Base-by-base conservation (phyloP, 2,113 vertebrate species). In the Pteronura brasiliensis region DNA sequence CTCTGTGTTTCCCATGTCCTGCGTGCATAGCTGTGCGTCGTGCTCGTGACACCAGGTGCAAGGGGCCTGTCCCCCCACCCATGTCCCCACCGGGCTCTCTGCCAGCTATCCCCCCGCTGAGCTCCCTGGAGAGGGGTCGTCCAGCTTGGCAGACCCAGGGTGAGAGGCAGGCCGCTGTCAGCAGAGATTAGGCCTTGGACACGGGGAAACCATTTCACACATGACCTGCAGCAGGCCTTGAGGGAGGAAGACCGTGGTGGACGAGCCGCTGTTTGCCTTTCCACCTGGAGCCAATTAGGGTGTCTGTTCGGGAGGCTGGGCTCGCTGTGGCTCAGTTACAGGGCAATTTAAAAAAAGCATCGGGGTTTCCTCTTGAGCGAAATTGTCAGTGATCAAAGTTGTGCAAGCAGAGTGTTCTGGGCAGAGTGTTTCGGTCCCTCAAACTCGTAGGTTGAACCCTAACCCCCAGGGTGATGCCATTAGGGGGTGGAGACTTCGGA, bases 241-340 rank as follows among this genome's bases (percentile, higher is more conserved):
- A 25, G 90, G 96, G 79, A 96, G 95, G 90, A 71, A 98, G 92
- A 80, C 69, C 63, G 49, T 13, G 42, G 47, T 42, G 47, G 81
- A 81, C 82, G 87, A 69, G 95, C 93, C 94, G 89, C 72, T 12
- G 34, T 94, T 76, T 88, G 90, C 93, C 88, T 97, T 95, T 91
- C 91, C 96, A 97, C 85, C 85, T 97, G 23, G 2, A 61, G 98
- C 97, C 98, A 98, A 98, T 97, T 98, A 98, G 95, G 92, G 96
- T 97, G 69, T 96, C 96, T 87, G 52, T 96, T 97, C 77, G 63
- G 95, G 97, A 96, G 71, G 65, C 94, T 31, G 69, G 65, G 92
- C 95, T 96, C 71, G 91, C 52, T 25, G 52, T 1, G 94, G 77
- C 95, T 96, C 90, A 93, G 74, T 57, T 97, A 98, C 88, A 97